These are phyloP conservation scores for Megalops atlanticus DNA, from an alignment of 2,113 vertebrate genomes.

Conservation along the genomic window DNA sequence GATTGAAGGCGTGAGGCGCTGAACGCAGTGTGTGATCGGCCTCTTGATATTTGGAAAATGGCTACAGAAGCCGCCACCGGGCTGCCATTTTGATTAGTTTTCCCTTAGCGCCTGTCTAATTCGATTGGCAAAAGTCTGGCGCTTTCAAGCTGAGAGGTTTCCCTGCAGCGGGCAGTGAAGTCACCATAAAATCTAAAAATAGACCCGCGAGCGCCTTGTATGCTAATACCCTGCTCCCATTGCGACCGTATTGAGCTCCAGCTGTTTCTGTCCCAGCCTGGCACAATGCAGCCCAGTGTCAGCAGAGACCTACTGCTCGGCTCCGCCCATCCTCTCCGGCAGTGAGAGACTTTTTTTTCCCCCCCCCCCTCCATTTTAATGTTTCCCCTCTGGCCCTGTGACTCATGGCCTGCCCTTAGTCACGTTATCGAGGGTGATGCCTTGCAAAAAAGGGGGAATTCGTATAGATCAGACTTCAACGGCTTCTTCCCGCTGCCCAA, in stretches of 20 bases:
- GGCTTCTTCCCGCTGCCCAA: background rate
- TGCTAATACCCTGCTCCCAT: background rate
- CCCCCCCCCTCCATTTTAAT: no score
- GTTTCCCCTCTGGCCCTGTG: background rate
- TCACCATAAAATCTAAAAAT: background rate
- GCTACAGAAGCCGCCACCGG: background rate
- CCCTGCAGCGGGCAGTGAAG: background rate
- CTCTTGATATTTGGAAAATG: no score
- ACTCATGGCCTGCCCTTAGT: background rate
- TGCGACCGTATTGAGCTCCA: background rate
- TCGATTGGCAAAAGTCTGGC: background rate
- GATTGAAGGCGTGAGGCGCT: no score
- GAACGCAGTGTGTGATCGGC: background rate
- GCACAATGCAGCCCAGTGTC: background rate
- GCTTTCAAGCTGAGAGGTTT: background rate
- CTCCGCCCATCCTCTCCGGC: background rate
- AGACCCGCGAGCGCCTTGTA: background rate
- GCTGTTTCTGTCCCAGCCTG: background rate
- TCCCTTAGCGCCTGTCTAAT: background rate
- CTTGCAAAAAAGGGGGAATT: background rate
- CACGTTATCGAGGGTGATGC: background rate
- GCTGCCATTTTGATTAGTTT: background rate
- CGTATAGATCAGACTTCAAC: background rate
- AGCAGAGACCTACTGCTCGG: background rate
- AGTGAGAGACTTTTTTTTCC: background rate